Base-by-base conservation (phyloP, 2,797 vertebrate species). In the Perodicticus potto region DNA sequence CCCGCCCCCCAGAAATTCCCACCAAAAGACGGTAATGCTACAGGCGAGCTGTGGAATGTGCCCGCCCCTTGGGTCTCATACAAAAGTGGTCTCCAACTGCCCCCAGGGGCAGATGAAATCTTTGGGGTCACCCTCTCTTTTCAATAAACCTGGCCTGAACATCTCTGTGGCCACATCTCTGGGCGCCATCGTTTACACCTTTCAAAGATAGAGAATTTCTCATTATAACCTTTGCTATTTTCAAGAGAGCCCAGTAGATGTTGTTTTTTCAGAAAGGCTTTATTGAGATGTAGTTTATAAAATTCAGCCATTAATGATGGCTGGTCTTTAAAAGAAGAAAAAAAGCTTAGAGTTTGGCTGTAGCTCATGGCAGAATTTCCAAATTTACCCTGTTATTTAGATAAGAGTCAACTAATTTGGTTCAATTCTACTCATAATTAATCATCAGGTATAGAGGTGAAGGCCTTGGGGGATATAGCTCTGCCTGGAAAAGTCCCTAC, bases 301-400 rank as follows among this genome's bases (percentile, higher is more conserved):
- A 76, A 86, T 59, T 53, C 8, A 85, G 57, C 23, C 19, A 78
- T 25, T 55, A 82, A 55, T 13, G 37, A 23, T 81, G n/a, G 29
- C 34, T 74, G 70, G 20, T 61, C 20, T 74, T 49, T 67, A 59
- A 70, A 91, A 55, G 45, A 86, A 49, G 32, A 88, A 23, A 81
- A 88, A 69, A 72, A n/a, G 25, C 17, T 59, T 43, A 25, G 37
- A 78, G 69, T 89, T 91, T 86, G 72, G 74, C 37, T 96, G 74
- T 91, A 93, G 59, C 65, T 94, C 80, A 82, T 86, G 86, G 86
- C 59, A 89, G 72, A 70, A 43, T 93, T 91, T 94, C 86, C 34
- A 95, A 55, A 91, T 82, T 91, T 53, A 70, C 32, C 53, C 25
- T 12, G 9, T 17, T 76, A 59, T 59, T 80, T 76, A 53, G 57